Base-by-base conservation (phyloP, 2,113 vertebrate genomes). In the Indri indri region DNA sequence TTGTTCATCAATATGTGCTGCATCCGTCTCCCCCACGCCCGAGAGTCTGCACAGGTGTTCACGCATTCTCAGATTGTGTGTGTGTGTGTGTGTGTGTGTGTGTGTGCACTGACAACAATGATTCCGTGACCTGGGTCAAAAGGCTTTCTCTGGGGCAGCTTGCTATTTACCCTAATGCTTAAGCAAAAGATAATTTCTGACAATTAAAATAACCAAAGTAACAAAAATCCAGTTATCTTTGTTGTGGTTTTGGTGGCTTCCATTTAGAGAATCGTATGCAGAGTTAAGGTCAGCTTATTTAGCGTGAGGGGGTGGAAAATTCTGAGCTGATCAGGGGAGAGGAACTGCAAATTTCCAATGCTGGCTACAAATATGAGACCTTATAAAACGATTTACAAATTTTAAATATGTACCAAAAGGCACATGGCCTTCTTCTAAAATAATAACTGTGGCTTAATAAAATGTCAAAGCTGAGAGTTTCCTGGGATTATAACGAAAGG, bases 171-270 rank as follows among this genome's bases (percentile, higher is more conserved):
- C 18, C 50, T 85, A 32, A 66, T 22, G 23, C 25, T 74, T 45
- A n/a, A 81, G n/a, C 42, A 80, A 79, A 66, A 47, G 12, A 17
- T 0, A 50, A 32, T 81, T 90, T 68, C 84, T 79, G 79, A 45
- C 37, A 89, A 61, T 90, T 25, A 88, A 82, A 87, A 87, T 71
- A 65, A 61, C 47, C 0, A 9, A 42, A 30, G 65, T 20, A 5
- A 81, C 71, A 91, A 37, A 71, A 30, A 2, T 34, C 18, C n/a
- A 27, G 47, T 81, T 73, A 42, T 65, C 47, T 54, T 63, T 50
- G n/a, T 34, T 71, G 18, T 68, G 34, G 57, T 93, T 97, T 23
- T 45, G 45, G 88, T 50, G 52, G 50, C 40, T 88, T 77, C n/a
- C 86, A 63, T 61, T 66, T 54, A 63, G 76, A 82, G 70, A 83